Evolutionary conservation across 1,140 invertebrate species (phyloP), one percentile per base, ranked within the genome.

Genomic region (Adoxophyes honmai): DNA sequence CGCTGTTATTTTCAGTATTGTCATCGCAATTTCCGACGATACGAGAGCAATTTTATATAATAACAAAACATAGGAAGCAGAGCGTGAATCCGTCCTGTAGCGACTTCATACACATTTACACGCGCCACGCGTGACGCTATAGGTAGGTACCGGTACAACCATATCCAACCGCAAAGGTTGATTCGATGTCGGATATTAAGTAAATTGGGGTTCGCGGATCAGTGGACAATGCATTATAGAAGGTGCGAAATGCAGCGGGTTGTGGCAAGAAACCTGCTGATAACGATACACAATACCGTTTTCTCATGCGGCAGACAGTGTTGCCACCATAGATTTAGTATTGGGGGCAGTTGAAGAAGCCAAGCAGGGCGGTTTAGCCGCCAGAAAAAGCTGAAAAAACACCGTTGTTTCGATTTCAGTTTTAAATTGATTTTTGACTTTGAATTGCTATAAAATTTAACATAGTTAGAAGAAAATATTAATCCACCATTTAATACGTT

Each of bases 261-360:
- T 28, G 21, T 28, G 21, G 42, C 42, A 11, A 44, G 42, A 44
- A 44, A 44, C 16, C 42, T 28, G 10, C 18, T 52, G 51, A 58
- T 51, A 55, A 55, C 51, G 35, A 39, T 59, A 44, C 39, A 48
- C 52, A 51, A n/a, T 70, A 60, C 66, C 60, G 64, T 70, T 70
- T 67, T 65, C 58, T 70, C 42, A 63, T 64, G 54, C 37, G 55
- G 56, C 52, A 34, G 37, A 3, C 48, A 34, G 37, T n/a, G n/a
- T n/a, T n/a, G n/a, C n/a, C n/a, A n/a, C n/a, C n/a, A n/a, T n/a
- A n/a, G n/a, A n/a, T n/a, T n/a, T n/a, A n/a, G n/a, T n/a, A n/a
- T n/a, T n/a, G n/a, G n/a, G n/a, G n/a, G n/a, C n/a, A n/a, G n/a
- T n/a, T n/a, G n/a, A n/a, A n/a, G n/a, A n/a, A n/a, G n/a, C n/a